Conservation (phyloP, 2,113 vertebrate species). For the Clarias macrocephalus region DNA sequence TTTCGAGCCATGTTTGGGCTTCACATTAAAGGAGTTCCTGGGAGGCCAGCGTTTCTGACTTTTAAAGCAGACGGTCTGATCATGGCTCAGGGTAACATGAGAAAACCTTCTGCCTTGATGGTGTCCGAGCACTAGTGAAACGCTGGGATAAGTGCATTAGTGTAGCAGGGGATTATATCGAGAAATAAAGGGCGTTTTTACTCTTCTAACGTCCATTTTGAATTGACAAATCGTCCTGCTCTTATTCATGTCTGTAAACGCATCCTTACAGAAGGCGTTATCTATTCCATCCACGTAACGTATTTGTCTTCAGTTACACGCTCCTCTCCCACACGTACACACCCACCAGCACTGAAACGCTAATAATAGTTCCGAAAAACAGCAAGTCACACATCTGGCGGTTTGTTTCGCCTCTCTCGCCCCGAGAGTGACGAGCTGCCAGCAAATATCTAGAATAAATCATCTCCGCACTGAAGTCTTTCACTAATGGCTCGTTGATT, state of each 20-base stretch:
- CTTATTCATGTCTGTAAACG: background rate
- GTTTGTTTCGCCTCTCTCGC: background rate
- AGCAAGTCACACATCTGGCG: background rate
- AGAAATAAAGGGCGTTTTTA: too few relatives aligned
- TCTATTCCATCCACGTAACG: background rate
- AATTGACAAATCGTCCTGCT: background rate
- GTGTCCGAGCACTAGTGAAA: too few relatives aligned
- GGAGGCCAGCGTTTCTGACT: too few relatives aligned
- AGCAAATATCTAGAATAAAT: background rate
- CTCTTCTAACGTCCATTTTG: too few relatives aligned
- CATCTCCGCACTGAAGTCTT: background rate
- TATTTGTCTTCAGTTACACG: background rate
- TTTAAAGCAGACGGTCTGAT: too few relatives aligned
- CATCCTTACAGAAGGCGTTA: background rate
- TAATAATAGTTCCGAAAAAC: constrained; percentile 14
- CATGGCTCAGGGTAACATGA: too few relatives aligned
- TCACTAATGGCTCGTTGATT: constrained; percentile 12
- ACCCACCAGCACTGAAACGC: background rate
- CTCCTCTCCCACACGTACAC: background rate
- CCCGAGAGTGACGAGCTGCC: background rate
- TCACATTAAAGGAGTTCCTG: too few relatives aligned
- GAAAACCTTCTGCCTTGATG: too few relatives aligned
- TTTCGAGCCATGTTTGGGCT: too few relatives aligned
- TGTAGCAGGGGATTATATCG: too few relatives aligned
- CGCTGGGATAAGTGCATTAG: too few relatives aligned